A percentile compares a stretch with the other conserved stretches of the same genome.
Evolutionary conservation across 2,888 invertebrate genomes (phyloP).

Genomic region (Trichopoda pennipes): DNA sequence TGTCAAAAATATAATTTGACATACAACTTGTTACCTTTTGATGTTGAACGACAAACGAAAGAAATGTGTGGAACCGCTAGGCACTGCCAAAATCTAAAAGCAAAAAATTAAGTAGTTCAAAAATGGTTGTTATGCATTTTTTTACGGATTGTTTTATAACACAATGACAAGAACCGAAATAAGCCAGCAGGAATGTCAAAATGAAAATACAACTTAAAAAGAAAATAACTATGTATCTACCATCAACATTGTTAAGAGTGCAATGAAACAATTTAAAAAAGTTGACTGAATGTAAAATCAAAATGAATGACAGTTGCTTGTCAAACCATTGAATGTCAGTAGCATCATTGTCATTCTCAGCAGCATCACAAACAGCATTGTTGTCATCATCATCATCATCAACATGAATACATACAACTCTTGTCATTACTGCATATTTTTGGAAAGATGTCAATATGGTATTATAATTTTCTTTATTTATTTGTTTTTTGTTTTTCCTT

Average conservation of each 20-base stretch:
- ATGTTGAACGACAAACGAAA: slow-evolving; percentile 54
- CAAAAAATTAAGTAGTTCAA: slow-evolving; percentile 47
- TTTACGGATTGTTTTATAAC: slow-evolving; percentile 60
- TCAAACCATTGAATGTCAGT: slow-evolving; percentile 62
- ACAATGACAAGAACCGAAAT: slow-evolving; percentile 46
- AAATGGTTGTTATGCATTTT: slow-evolving; percentile 55
- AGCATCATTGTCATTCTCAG: slow-evolving; percentile 57
- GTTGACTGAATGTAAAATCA: slow-evolving; percentile 62
- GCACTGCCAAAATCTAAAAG: slow-evolving; percentile 25
- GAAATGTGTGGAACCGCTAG: slow-evolving; percentile 49
- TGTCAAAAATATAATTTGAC: slow-evolving; percentile 58
- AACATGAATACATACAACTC: slow-evolving; percentile 37
- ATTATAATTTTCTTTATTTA: slow-evolving; percentile 65
- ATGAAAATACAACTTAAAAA: slow-evolving; percentile 9
- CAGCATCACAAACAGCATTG: slow-evolving; percentile 38
- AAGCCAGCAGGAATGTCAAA: slow-evolving; percentile 33
- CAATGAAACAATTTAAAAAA: slow-evolving; percentile 66
- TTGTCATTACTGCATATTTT: slow-evolving; percentile 67
- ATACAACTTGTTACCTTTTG: slow-evolving; percentile 65
- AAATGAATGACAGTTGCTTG: slow-evolving; percentile 66
- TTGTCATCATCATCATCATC: slow-evolving; percentile 39
- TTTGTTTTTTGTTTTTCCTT: background rate
- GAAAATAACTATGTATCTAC: slow-evolving; percentile 34
- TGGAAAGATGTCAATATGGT: slow-evolving; percentile 63
- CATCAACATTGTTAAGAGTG: slow-evolving; percentile 64